Conservation (phyloP, 1,140 invertebrate genomes). For the Drosophila seguyi region DNA sequence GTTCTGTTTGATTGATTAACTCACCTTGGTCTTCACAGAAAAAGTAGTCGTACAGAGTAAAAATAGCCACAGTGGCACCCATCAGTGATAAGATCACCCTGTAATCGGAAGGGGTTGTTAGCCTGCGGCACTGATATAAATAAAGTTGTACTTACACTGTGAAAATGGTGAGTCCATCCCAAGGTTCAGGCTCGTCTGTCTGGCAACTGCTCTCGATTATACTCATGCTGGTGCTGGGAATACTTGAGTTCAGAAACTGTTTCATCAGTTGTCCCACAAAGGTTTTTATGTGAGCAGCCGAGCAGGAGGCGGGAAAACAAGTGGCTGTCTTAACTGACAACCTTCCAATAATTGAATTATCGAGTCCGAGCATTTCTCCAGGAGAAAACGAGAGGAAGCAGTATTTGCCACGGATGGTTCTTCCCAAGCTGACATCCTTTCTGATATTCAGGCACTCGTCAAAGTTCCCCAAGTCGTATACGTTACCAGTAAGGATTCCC, state of each 20-base stretch:
- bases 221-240: not conserved
- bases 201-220: constrained; percentile 25
- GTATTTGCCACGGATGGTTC: constrained; percentile 50
- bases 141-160: constrained; percentile 47
- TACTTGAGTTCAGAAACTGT: constrained; percentile 12
- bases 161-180: constrained; percentile 53
- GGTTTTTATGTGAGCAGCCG: constrained; percentile 17
- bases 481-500: constrained; percentile 17
- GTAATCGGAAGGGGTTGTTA: not conserved
- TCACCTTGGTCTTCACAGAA: constrained; percentile 44
- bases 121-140: not conserved
- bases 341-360: fast-evolving
- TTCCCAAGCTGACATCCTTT: not conserved
- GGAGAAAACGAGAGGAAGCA: constrained; percentile 16
- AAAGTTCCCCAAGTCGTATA: constrained; percentile 58
- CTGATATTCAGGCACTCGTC: constrained; percentile 56
- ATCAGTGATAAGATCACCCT: constrained; percentile 51
- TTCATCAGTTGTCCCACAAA: constrained; percentile 1
- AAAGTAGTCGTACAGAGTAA: constrained; percentile 60
- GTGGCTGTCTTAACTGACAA: constrained; percentile 11
- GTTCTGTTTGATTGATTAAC: not conserved
- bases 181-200: constrained; percentile 20
- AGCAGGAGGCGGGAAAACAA: constrained; percentile 31
- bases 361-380: not conserved
- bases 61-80: constrained; percentile 10